Evolutionary conservation across 2,888 invertebrate genomes (phyloP).

Genomic region (Apamea sordens): DNA sequence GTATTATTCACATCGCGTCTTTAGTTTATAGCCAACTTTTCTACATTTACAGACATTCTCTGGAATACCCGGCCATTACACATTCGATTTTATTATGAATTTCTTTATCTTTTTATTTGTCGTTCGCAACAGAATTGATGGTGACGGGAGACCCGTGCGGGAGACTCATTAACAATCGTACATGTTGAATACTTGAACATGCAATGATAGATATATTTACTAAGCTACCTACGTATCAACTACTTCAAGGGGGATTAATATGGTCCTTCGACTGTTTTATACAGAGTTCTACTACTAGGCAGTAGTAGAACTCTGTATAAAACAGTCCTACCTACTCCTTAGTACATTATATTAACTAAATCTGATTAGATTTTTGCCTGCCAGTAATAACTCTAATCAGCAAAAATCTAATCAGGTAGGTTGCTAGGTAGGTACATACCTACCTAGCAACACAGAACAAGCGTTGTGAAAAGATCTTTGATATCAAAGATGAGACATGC

Average conservation of each 20-base stretch:
- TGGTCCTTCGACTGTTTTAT: not conserved
- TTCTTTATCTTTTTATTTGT: conserved; percentile 36
- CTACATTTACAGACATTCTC: conserved; percentile 9
- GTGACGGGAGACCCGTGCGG: not conserved
- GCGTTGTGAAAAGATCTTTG: not conserved
- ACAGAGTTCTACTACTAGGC: not conserved
- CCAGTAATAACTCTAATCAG: no score
- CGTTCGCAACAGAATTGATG: conserved; percentile 9
- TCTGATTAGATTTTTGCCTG: no score
- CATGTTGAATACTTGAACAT: not conserved
- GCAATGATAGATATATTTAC: not conserved
- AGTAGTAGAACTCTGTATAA: no score
- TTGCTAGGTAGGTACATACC: no score
- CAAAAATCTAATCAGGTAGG: no score
- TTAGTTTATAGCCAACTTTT: conserved; percentile 26
- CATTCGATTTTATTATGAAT: conserved; percentile 11
- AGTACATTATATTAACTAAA: no score
- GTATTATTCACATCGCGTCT: conserved; percentile 38
- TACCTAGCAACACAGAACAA: not conserved
- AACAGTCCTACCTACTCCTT: not conserved
- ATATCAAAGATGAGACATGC: not conserved
- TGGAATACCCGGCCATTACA: conserved; percentile 21
- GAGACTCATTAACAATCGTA: not conserved
- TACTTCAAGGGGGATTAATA: not conserved
- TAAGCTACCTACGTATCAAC: not conserved